Evolutionary conservation across 1,140 invertebrate genomes (phyloP).

Genomic region (Drosophila nannoptera): DNA sequence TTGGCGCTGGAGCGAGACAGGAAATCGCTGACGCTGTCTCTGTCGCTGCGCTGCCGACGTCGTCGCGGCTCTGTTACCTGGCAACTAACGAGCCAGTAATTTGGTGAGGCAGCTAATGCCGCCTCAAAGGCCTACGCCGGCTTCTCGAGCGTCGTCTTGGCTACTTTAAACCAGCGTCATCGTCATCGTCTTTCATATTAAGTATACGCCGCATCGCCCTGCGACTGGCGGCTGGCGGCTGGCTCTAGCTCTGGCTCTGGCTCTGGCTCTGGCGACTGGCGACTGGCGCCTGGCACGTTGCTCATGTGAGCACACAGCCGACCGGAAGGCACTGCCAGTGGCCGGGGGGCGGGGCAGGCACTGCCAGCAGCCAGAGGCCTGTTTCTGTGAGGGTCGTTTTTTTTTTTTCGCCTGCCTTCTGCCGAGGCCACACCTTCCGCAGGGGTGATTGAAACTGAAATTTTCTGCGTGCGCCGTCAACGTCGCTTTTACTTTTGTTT

Average conservation of each 20-base stretch:
- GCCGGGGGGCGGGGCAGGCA: neutral
- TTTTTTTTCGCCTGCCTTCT: slow-evolving; percentile 46
- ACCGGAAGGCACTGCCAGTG: neutral
- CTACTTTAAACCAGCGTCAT: slow-evolving; percentile 65
- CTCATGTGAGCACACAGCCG: slow-evolving; percentile 36
- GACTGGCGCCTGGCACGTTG: neutral
- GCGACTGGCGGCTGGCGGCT: neutral
- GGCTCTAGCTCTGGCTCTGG: no score
- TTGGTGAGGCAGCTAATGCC: slow-evolving; percentile 67
- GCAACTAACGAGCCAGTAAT: slow-evolving; percentile 74
- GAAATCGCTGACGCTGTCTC: slow-evolving; percentile 21
- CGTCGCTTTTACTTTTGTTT: slow-evolving; percentile 77
- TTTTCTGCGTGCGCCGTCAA: slow-evolving; percentile 47
- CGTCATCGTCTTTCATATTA: slow-evolving; percentile 57
- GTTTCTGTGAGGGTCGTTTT: slow-evolving; percentile 64
- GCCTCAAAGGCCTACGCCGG: slow-evolving; percentile 32
- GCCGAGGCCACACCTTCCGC: slow-evolving; percentile 75
- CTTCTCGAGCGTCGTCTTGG: slow-evolving; percentile 58
- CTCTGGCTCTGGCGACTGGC: no score
- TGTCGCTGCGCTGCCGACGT: slow-evolving; percentile 20
- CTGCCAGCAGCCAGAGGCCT: slow-evolving; percentile 27
- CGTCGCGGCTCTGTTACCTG: slow-evolving; percentile 30
- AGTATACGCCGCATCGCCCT: slow-evolving; percentile 53
- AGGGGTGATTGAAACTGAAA: slow-evolving; percentile 73
- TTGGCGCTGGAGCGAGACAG: neutral